Evolutionary conservation across 2,797 vertebrate species (phyloP).

Genomic region (Intellagama lesueurii): DNA sequence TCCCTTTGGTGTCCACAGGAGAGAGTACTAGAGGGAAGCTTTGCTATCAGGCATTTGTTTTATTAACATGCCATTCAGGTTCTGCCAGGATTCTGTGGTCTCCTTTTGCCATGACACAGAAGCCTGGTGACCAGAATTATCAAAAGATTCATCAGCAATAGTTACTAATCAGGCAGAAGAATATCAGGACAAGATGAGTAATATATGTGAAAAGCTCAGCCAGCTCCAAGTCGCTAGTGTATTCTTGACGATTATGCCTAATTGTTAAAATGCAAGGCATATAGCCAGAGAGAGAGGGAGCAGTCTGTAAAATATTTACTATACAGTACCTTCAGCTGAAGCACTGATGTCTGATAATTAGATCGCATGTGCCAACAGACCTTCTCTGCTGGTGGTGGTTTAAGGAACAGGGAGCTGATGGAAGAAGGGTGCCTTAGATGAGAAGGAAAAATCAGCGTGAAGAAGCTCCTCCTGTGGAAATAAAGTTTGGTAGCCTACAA

Average conservation of each 20-base stretch:
- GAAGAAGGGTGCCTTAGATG: neutral
- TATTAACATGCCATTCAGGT: conserved; percentile 43
- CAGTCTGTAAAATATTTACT: conserved; percentile 52
- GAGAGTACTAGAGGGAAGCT: conserved; percentile 56
- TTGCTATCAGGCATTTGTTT: conserved; percentile 34
- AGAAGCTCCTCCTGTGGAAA: conserved; percentile 9
- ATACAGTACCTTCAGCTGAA: conserved; percentile 32
- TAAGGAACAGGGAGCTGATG: neutral
- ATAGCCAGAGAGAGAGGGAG: conserved; percentile 12
- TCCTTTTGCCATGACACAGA: conserved; percentile 5
- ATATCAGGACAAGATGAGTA: conserved; percentile 48
- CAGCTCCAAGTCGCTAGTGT: conserved; percentile 44
- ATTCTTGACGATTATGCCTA: neutral
- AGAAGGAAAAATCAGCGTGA: conserved; percentile 23
- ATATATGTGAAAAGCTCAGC: conserved; percentile 41
- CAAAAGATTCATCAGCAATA: conserved; percentile 57
- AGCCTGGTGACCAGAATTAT: conserved; percentile 39
- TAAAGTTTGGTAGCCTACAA: neutral
- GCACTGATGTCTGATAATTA: neutral
- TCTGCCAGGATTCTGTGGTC: conserved; percentile 28
- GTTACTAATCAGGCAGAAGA: conserved; percentile 71
- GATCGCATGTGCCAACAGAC: neutral
- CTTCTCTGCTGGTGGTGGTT: conserved; percentile 6
- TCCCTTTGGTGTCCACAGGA: conserved; percentile 69
- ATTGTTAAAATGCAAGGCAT: conserved; percentile 61